phyloP scores from a whole-genome alignment of 2,797 vertebrate species.

The Malacoraja senta region DNA sequence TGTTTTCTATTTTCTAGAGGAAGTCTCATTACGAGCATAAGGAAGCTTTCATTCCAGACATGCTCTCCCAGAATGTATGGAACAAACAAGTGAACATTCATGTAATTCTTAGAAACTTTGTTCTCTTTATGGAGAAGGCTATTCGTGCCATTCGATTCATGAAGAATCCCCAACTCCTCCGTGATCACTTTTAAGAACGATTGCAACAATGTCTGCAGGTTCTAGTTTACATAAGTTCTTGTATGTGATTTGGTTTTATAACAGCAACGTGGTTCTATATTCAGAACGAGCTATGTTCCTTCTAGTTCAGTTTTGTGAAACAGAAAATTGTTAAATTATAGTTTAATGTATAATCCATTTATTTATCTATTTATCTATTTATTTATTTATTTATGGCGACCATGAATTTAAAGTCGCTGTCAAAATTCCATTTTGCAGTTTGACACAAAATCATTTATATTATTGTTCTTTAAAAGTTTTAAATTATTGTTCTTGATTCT shows the following conservation, averaged over 20 bases:
- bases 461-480: neutral
- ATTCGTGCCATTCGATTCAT: constrained; percentile 33
- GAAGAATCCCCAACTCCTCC: neutral
- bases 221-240: constrained; percentile 49
- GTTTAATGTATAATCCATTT: too few relatives aligned
- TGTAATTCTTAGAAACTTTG: constrained; percentile 30
- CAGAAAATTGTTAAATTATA: constrained; percentile 41
- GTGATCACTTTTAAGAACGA: neutral
- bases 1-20: constrained; percentile 29
- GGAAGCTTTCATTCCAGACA: neutral
- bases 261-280: constrained; percentile 58
- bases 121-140: constrained; percentile 13
- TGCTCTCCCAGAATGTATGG: neutral
- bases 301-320: constrained; percentile 35
- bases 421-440: neutral
- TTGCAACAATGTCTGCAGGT: constrained; percentile 43
- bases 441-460: neutral
- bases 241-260: constrained; percentile 50
- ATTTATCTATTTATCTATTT: constrained; percentile 49
- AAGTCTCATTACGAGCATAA: neutral
- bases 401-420: constrained; percentile 52
- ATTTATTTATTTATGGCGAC: constrained; percentile 66
- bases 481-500: neutral
- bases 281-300: neutral
- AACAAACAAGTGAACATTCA: constrained; percentile 28